Base-by-base conservation (phyloP, 2,113 vertebrate species). In the Mobula birostris region DNA sequence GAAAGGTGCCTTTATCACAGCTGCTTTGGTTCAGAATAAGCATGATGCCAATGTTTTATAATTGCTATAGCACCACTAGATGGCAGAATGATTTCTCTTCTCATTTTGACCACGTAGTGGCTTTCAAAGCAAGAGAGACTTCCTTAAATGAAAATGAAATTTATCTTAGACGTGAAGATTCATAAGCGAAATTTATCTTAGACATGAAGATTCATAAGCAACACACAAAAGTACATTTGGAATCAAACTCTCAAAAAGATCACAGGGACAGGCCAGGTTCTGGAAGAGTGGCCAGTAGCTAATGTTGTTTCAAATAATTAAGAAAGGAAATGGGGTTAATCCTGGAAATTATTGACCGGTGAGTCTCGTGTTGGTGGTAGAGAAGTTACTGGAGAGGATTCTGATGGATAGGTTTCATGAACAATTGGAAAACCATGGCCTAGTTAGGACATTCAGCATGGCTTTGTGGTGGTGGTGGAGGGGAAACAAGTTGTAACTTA, bases 81-180 rank as follows among this genome's bases (percentile, higher is more conserved):
- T 90, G 85, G 85, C 85, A 90, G 61, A n/a, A 90, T 90, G 66
- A 61, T 78, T 79, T 66, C 17, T 19, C 61, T 32, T 17, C 61
- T 14, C 32, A 14, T 32, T 61, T 90, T 66, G 29, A 66, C 29
- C 56, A 85, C 48, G 61, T 61, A 14, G 48, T 11, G 48, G 48
- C 82, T 61, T 85, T 58, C 40, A 58, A 58, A 58, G 7, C 21
- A 61, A 85, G 82, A 15, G n/a, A 17, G 5, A 32, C n/a, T 90
- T 90, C 58, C 61, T 32, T 66, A 56, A 56, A 83, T 27, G 48
- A 83, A 58, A 56, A 24, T 21, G 0, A 82, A 48, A 21, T 56
- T 90, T 11, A 32, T 88, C n/a, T 63, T 88, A 66, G n/a, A 88
- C 17, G 85, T 87, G 83, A 87, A 63, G 27, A n/a, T 88, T 88